Base-by-base conservation (phyloP, 1,140 invertebrate species). In the Choristoneura fumiferana region DNA sequence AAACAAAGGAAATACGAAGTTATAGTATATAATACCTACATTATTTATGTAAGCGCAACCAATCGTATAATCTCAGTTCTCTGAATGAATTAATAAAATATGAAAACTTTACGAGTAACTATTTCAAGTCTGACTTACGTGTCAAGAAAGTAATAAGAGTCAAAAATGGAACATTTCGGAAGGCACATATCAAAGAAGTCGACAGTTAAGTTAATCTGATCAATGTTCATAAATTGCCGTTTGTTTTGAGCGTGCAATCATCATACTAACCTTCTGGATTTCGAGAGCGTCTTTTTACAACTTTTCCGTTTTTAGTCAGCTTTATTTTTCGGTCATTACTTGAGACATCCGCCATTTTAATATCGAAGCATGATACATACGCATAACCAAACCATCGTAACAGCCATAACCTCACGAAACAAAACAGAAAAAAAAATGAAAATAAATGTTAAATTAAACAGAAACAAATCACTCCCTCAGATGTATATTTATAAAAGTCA, bases 291-390 rank as follows among this genome's bases (percentile, higher is more conserved):
- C 78, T 87, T 78, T 90, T 90, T 55, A 84, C 77, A 71, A 85
- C 73, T 87, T 87, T 84, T 33, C 84, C 81, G 63, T 80, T 84
- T 87, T 86, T 89, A 69, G 66, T 87, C 60, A 81, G 67, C 70
- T 86, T 88, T 63, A 84, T 58, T 84, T 89, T 89, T 61, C 84
- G 79, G 1, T 88, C 86, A 69, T 71, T 77, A 65, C 74, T 87
- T 81, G 83, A 73, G 84, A 89, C 86, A 88, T 89, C 88, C 76
- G 88, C 86, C 88, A 89, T 90, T 90, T 89, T 89, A 76, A 62
- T 78, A 88, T 78, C 81, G 71, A 78, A 78, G 73, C 73, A 64
- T 37, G 40, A 35, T 58, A 59, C 40, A 49, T 62, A 49, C 35
- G 34, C 65, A 68, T 58, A 52, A 39, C 55, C 62, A 64, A 64